Evolutionary conservation across 2,797 vertebrate genomes (phyloP).

Genomic region (Bradypus variegatus): DNA sequence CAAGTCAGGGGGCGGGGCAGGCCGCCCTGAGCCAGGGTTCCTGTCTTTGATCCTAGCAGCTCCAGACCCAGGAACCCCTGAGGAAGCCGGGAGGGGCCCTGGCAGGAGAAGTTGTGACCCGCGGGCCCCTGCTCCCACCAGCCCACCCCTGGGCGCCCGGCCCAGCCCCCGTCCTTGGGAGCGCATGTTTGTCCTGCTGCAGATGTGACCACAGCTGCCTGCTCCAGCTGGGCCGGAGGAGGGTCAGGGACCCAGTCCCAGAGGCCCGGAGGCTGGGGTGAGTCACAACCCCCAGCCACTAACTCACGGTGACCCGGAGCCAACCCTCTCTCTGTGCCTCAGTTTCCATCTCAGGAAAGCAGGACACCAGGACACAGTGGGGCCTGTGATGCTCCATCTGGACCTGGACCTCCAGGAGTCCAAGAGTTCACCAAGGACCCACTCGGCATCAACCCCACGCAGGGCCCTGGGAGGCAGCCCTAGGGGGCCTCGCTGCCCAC

Average conservation of each 20-base stretch:
- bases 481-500: neutral
- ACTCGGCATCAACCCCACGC: neutral
- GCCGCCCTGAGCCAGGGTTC: too few relatives aligned
- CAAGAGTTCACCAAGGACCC: neutral
- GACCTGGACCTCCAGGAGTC: neutral
- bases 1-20: fast-evolving
- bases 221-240: neutral
- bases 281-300: neutral
- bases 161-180: fast-evolving
- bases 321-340: neutral
- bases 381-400: neutral
- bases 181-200: neutral
- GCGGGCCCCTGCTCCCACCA: fast-evolving
- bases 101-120: neutral
- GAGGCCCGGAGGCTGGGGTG: neutral
- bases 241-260: neutral
- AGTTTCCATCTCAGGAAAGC: fast-evolving
- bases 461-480: neutral
- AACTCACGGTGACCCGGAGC: neutral
- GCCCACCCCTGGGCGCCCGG: fast-evolving
- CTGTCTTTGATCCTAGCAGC: fast-evolving
- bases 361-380: neutral
- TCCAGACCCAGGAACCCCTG: neutral
- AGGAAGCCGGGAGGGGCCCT: neutral
- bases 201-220: neutral